Percentiles rank a stretch among this genome's conserved stretches.
Conservation (phyloP, 2,113 vertebrate genomes). For the Bujurquina vittata region DNA sequence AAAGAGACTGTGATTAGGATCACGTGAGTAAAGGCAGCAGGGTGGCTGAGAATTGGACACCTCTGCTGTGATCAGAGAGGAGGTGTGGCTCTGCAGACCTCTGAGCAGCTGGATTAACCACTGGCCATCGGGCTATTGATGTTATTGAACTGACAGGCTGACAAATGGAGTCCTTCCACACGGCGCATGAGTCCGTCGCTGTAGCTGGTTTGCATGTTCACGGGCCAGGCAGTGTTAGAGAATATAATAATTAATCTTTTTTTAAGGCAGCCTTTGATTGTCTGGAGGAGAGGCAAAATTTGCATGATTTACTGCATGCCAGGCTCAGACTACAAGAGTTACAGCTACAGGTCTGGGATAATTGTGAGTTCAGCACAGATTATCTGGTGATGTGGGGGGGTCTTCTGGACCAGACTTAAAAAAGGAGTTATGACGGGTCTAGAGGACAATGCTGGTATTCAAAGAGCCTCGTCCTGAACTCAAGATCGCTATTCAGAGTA, state of each 20-base stretch:
- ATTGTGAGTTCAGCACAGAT: neutral
- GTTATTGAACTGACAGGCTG: slow-evolving; percentile 70
- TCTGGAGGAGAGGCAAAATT: slow-evolving; percentile 21
- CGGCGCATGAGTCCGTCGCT: slow-evolving; percentile 38
- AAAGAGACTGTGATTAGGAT: slow-evolving; percentile 43
- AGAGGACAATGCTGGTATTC: neutral
- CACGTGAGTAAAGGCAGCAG: slow-evolving; percentile 32
- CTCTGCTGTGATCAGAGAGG: slow-evolving; percentile 67
- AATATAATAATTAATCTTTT: slow-evolving; percentile 41
- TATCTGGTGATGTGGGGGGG: neutral
- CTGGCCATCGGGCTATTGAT: slow-evolving; percentile 70
- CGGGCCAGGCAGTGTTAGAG: slow-evolving; percentile 4
- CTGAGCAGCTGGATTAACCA: slow-evolving; percentile 74
- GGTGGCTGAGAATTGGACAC: slow-evolving; percentile 53
- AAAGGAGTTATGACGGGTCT: too few species aligned
- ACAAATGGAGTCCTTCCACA: slow-evolving; percentile 70
- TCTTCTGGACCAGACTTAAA: too few species aligned
- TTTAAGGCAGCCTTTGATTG: slow-evolving; percentile 46
- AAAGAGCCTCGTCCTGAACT: neutral
- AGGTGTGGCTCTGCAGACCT: slow-evolving; percentile 57
- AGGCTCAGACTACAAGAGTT: neutral
- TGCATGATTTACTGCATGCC: slow-evolving; percentile 35
- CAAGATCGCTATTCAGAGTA: too few species aligned
- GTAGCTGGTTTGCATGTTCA: slow-evolving; percentile 36
- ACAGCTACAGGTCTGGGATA: neutral